Base-by-base conservation (phyloP, 1,140 invertebrate species). In the Antheraea mylitta region DNA sequence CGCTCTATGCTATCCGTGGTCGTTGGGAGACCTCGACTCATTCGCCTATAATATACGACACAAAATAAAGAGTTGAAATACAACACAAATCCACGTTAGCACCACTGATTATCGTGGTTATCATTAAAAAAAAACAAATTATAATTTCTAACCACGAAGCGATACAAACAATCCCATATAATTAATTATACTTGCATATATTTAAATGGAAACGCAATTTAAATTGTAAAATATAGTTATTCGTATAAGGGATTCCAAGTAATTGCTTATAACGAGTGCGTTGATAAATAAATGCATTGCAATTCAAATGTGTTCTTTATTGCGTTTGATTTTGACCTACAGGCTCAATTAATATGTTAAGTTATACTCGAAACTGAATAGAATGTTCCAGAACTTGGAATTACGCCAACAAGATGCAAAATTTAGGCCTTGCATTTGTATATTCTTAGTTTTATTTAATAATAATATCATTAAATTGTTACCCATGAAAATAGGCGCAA, bases 1-100 rank as follows among this genome's bases (percentile, higher is more conserved):
- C 84, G 81, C 82, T 85, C 64, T 80, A 79, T 68, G 82, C 74
- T 38, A 30, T 30, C 37, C 59, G 37, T n/a, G 19, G 13, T 30
- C 53, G 22, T 19, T 19, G 9, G 18, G 11, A 10, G n/a, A 58
- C 65, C 38, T 13, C 38, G n/a, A n/a, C 9, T 65, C 38, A 45
- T 53, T 16, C 13, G 16, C 19, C 9, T 61, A 16, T 16, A 16
- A 61, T 36, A 22, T 61, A 61, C 10, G 10, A 61, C 9, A 19
- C 13, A n/a, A 8, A 65, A 16, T 36, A 64, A 38, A 18, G 62
- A 11, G 37, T 37, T 53, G 45, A 53, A 9, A 42, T n/a, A 42
- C 7, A 53, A 53, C 45, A 53, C 45, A 53, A 53, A 53, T 53
- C 45, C 9, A 53, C 6, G 13, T 16, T 16, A 53, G 45, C 45